Base-by-base conservation (phyloP, 2,113 vertebrate species). In the Astur gentilis region DNA sequence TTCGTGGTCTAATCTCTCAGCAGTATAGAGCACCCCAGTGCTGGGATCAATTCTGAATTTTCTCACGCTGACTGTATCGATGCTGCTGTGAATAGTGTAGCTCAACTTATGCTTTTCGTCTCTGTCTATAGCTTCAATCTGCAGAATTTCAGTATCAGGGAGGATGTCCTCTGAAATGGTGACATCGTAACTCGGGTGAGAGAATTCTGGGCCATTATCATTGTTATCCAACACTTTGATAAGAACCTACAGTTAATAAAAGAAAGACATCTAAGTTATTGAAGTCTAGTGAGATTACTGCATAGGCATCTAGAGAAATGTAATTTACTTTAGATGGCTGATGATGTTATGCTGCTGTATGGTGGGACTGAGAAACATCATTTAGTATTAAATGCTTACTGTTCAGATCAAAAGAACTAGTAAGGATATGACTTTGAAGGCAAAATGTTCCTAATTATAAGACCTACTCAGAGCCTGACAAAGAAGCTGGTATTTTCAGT, bases 141-240 rank as follows among this genome's bases (percentile, higher is more conserved):
- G 99, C 86, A 99, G 87, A 72, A 99, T 99, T 97, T 99, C 99
- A 2, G 99, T 99, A 62, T 99, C 98, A 1, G 99, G 98, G 31
- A 98, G 98, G 44, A 99, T 98, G 67, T 99, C 99, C 95, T 99
- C 99, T 10, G 99, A 99, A 93, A 99, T 98, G 5, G 98, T 98
- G 90, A 99, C 98, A 13, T 99, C 99, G 3, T 99, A 99, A 87
- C 96, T 98, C 3, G 98, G 97, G 76, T 99, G 99, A 87, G 99
- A 99, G 98, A 99, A 99, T 95, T 99, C 97, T 8, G 99, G 99
- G 49, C 98, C 98, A 1, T 99, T 99, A 98, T 99, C 99, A 26
- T 99, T 99, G 97, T 99, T 99, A 98, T 99, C 99, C 96, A 99
- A 89, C 44, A 99, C 98, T 80, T 97, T 99, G 96, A 99, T 98